Base-by-base conservation (phyloP, 2,888 invertebrate species). In the Dorcus hopei region DNA sequence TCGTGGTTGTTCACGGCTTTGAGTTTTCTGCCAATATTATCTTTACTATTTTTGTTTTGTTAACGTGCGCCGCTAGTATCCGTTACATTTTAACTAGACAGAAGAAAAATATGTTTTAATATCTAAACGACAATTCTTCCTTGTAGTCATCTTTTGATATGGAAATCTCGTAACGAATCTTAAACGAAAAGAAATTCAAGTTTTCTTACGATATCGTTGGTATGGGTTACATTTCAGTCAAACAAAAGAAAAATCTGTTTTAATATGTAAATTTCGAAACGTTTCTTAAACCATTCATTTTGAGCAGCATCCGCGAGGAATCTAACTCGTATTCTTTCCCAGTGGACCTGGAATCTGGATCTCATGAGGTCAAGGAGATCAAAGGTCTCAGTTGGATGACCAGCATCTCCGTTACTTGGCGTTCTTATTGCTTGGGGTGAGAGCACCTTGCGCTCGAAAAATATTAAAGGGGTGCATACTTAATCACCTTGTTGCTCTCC, bases 11-110 rank as follows among this genome's bases (percentile, higher is more conserved):
- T 33, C 26, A 47, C 53, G 51, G 38, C 57, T 58, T 61, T 52
- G 61, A 65, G 62, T 64, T 64, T 64, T 61, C 61, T 54, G 60
- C 62, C 64, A 65, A 65, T 63, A 65, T 63, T 63, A 62, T 62
- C 62, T 61, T 63, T 65, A 54, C 57, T 54, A 41, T 52, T 45
- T 23, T 16, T 23, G 16, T 45, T 11, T 45, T 6, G 4, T 16
- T 45, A 33, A 33, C 26, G 26, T 33, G 3, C 26, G 26, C 6
- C 26, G 4, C 26, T 33, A 4, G 26, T 33, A 33, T 33, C 26
- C 26, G 6, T 33, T 33, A 33, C 26, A 33, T 33, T 33, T 33
- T 33, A 5, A 33, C 26, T 7, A 33, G 26, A 33, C 26, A 33
- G 26, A 33, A 33, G 6, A 33, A 33, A 33, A 33, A 33, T 33